Conservation (phyloP, 2,797 vertebrate species). For the Lutjanus campechanus region DNA sequence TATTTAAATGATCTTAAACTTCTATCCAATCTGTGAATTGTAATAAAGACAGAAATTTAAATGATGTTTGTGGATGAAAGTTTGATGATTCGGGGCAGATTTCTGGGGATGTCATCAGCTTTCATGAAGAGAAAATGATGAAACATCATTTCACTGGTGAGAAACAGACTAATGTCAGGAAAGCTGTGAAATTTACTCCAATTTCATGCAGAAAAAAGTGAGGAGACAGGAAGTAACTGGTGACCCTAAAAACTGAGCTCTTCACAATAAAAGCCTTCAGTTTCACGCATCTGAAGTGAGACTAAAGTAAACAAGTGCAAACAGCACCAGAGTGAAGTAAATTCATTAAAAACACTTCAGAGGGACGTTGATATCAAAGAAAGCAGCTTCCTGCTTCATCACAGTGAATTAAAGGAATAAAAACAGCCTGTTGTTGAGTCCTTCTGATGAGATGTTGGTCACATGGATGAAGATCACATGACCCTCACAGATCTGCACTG, state of each 20-base stretch:
- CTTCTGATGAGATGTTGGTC: neutral
- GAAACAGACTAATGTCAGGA: neutral
- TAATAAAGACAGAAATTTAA: slow-evolving; percentile 71
- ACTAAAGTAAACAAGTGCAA: neutral
- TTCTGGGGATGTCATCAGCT: slow-evolving; percentile 26
- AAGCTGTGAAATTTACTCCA: neutral
- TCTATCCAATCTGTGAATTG: slow-evolving; percentile 79
- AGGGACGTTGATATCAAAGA: neutral
- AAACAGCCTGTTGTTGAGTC: neutral
- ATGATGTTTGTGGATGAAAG: neutral
- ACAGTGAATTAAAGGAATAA: neutral
- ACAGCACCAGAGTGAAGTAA: neutral
- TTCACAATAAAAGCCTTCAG: slow-evolving; percentile 18
- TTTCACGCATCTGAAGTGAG: too few relatives aligned
- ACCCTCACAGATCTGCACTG: slow-evolving; percentile 2
- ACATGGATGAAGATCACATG: slow-evolving; percentile 43
- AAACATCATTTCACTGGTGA: neutral
- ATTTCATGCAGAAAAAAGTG: neutral
- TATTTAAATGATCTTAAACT: slow-evolving; percentile 79
- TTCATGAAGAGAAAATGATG: slow-evolving; percentile 25
- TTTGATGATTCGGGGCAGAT: neutral
- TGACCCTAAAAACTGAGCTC: neutral
- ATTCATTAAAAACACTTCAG: neutral
- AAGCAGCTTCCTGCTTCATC: neutral
- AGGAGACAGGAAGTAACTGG: neutral